phyloP scores from a whole-genome alignment of 2,797 vertebrate genomes.

The Hypotaenidia okinawae region DNA sequence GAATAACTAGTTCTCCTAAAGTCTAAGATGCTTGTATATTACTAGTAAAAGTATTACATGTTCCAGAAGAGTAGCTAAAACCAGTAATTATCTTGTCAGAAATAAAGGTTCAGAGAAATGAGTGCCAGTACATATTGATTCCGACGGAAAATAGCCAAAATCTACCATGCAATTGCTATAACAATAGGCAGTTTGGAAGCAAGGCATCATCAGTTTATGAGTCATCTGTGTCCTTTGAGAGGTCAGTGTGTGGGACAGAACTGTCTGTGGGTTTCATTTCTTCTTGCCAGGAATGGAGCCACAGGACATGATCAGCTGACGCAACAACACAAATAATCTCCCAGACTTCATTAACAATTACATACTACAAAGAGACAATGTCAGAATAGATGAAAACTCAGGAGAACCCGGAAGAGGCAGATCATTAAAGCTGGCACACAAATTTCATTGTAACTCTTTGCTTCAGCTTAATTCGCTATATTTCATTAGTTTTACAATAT shows the following conservation, averaged over 20 bases:
- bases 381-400: conserved; percentile 21
- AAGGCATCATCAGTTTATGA: conserved; percentile 14
- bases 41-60: neutral
- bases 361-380: conserved; percentile 19
- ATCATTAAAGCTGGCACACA: conserved; percentile 11
- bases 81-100: conserved; percentile 35
- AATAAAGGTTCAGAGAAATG: conserved; percentile 23
- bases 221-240: conserved; percentile 56
- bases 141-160: conserved; percentile 35
- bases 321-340: conserved; percentile 14
- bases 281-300: conserved; percentile 13
- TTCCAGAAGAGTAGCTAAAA: conserved; percentile 29
- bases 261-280: conserved; percentile 39
- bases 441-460: neutral
- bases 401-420: conserved; percentile 1
- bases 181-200: neutral
- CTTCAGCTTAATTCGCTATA: neutral
- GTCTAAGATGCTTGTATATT: neutral
- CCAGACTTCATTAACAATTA: conserved; percentile 24
- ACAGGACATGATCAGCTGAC: conserved; percentile 39
- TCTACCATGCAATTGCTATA: neutral
- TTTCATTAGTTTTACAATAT: neutral
- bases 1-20: neutral
- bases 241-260: conserved; percentile 49
- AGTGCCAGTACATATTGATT: conserved; percentile 16